A percentile compares a stretch with the other conserved stretches of the same genome.
Conservation (phyloP, 2,888 invertebrate species). For the Slavum lentiscoides region DNA sequence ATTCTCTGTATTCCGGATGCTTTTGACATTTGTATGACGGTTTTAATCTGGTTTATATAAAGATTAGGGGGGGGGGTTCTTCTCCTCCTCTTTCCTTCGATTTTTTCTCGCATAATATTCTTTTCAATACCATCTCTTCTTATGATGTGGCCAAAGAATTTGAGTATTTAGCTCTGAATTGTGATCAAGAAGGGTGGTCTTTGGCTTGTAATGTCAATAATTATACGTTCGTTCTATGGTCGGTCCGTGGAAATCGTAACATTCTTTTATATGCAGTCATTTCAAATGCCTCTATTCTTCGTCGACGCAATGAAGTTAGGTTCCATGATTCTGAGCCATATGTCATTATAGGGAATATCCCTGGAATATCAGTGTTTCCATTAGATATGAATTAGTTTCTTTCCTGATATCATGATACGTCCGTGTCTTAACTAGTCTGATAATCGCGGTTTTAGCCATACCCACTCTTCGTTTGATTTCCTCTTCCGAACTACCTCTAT, state of each 20-base stretch:
- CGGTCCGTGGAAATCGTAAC: neutral
- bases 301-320: neutral
- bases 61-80: neutral
- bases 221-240: neutral
- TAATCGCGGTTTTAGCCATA: neutral
- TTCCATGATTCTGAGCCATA: neutral
- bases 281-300: no score
- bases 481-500: constrained; percentile 13
- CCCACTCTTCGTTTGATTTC: constrained; percentile 17
- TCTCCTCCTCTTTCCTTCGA: constrained; percentile 4
- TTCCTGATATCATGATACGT: neutral
- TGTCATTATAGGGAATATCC: constrained; percentile 20
- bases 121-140: constrained; percentile 13
- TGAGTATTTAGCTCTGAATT: no score
- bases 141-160: neutral
- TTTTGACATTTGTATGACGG: constrained; percentile 1
- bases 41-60: constrained; percentile 1
- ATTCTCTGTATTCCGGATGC: neutral
- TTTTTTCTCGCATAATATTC: neutral
- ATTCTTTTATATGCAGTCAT: neutral
- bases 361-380: no score
- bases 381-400: constrained; percentile 3
- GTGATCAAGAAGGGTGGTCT: neutral
- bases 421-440: neutral
- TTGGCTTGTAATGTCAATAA: neutral